phyloP scores from a whole-genome alignment of 2,888 invertebrate species.

The Coenonympha glycerion region DNA sequence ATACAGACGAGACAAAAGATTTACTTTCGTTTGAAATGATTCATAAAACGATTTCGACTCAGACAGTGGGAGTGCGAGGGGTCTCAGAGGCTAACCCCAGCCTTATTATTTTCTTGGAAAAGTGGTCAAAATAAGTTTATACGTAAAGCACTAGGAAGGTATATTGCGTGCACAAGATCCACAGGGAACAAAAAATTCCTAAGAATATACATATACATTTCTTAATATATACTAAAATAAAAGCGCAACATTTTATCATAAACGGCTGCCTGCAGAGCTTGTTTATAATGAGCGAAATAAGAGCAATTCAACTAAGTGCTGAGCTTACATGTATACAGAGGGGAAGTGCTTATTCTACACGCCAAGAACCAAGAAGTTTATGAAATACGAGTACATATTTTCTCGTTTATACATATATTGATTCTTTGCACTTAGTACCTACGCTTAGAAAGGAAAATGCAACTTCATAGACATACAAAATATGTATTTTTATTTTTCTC shows the following conservation, averaged over 20 bases:
- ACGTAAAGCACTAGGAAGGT: background rate
- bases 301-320: background rate
- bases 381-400: too few species aligned
- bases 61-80: constrained; percentile 36
- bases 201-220: too few species aligned
- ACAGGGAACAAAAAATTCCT: too few species aligned
- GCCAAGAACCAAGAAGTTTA: background rate
- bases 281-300: constrained; percentile 4
- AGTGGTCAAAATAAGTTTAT: constrained; percentile 25
- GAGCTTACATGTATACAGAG: background rate
- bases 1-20: constrained; percentile 16
- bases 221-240: background rate
- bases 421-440: too few species aligned
- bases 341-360: background rate
- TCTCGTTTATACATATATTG: too few species aligned
- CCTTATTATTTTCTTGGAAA: constrained; percentile 37
- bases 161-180: constrained; percentile 1
- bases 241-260: constrained; percentile 9
- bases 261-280: constrained; percentile 1
- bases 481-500: too few species aligned
- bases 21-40: constrained; percentile 26
- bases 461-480: too few species aligned
- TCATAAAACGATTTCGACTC: constrained; percentile 27
- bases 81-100: constrained; percentile 35
- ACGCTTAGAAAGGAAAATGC: too few species aligned